Percentiles rank a stretch among this genome's conserved stretches.
Evolutionary conservation across 2,888 invertebrate genomes (phyloP).

Genomic region (Gymnosoma rotundatum): DNA sequence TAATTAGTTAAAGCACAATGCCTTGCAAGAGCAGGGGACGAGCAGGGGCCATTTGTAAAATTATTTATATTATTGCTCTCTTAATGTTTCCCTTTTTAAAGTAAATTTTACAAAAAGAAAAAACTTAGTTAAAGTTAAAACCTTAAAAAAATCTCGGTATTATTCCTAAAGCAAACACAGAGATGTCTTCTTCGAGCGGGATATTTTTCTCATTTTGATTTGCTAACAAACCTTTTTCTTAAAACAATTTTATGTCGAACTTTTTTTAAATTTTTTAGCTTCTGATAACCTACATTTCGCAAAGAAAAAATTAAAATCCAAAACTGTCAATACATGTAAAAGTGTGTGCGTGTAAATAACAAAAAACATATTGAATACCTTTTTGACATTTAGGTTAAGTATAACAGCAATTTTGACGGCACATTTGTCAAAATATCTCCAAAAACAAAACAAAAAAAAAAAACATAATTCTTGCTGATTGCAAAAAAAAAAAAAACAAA

Average conservation of each 20-base stretch:
- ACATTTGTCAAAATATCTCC: conserved; percentile 68
- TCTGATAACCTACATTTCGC: conserved; percentile 47
- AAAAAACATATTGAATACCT: conserved; percentile 48
- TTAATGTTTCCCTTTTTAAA: too few species aligned
- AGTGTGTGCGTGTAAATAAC: neutral
- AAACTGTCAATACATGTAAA: conserved; percentile 12
- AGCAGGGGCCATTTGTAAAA: too few species aligned
- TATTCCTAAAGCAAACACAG: too few species aligned
- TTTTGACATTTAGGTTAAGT: conserved; percentile 72
- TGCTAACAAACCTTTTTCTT: neutral
- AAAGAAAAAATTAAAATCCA: conserved; percentile 19
- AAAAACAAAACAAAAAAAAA: conserved; percentile 14
- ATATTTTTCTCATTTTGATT: too few species aligned
- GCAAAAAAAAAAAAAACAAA: neutral
- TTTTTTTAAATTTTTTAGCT: conserved; percentile 29
- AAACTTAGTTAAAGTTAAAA: too few species aligned
- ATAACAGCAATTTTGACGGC: conserved; percentile 69
- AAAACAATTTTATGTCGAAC: neutral
- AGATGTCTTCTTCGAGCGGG: too few species aligned
- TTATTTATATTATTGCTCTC: too few species aligned
- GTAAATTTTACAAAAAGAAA: too few species aligned
- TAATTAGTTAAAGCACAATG: too few species aligned
- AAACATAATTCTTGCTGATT: conserved; percentile 18
- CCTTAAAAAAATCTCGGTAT: too few species aligned
- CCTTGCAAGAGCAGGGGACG: too few species aligned